Evolutionary conservation across 2,797 vertebrate genomes (phyloP), one percentile per base, ranked within the genome.

Genomic region (Poeciliopsis turneri): DNA sequence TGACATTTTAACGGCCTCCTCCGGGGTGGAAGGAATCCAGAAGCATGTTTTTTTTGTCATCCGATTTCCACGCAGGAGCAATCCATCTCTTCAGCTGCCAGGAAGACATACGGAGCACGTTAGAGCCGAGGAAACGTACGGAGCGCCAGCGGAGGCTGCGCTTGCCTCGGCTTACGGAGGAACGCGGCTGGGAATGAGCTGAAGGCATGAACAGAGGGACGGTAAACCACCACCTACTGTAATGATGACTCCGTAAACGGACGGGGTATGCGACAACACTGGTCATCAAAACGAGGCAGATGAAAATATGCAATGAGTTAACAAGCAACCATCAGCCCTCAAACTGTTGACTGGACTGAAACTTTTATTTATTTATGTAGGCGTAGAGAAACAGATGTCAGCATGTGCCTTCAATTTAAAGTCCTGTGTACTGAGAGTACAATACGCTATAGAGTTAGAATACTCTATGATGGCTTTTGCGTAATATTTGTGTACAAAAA

Each of bases 91-190:
- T 28, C 61, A 20, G 76, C 76, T 68, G 46, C 51, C 78, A 41
- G 84, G 82, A 90, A 51, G 84, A 85, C 89, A 90, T 69, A 79
- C 85, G 84, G 83, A 82, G 68, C 9, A 59, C 46, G 86, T 92
- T 91, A 90, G 33, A 0, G 30, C 33, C 6, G 41, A 33, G 83
- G 78, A 80, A 87, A 83, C 25, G 57, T 28, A 76, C 45, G n/a
- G 53, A 23, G 66, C 25, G 43, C 66, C 82, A 57, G 76, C 81
- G 66, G 87, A 86, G 83, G 80, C 82, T 1, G 5, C 76, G 84
- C 80, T 25, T 25, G 47, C 81, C 28, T 51, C 83, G 57, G 77
- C 82, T 85, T 74, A 75, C 41, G 64, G 77, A 78, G 76, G 75
- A 86, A 86, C 43, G 82, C 79, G 9, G 71, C 77, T 71, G 76